phyloP scores from a whole-genome alignment of 2,888 invertebrate species.

The Mactromeris polynyma region DNA sequence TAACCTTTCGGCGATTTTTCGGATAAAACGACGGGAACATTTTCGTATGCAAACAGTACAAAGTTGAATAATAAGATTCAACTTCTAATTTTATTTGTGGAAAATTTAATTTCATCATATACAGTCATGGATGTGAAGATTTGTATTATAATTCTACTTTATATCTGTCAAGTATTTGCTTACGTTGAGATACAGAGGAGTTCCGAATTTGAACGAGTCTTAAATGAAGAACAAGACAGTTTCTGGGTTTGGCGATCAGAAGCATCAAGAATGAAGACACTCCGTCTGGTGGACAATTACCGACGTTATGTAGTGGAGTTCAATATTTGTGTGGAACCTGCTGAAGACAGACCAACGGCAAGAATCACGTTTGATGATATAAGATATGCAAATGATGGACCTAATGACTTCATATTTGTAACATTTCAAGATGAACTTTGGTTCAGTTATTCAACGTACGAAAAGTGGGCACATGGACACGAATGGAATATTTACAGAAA shows the following conservation, averaged over 20 bases:
- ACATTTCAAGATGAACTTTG: conserved; percentile 43
- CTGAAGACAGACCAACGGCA: conserved; percentile 24
- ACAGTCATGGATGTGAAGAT: conserved; percentile 9
- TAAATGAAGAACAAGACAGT: conserved; percentile 27
- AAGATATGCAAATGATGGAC: conserved; percentile 63
- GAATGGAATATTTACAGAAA: conserved; percentile 67
- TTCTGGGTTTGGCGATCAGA: conserved; percentile 63
- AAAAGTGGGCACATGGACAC: conserved; percentile 62
- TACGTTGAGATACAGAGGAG: conserved; percentile 63
- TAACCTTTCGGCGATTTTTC: not conserved
- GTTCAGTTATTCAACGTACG: conserved; percentile 37
- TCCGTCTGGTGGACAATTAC: conserved; percentile 48
- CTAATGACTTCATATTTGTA: conserved; percentile 49
- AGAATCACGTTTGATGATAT: conserved; percentile 52
- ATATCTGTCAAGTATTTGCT: conserved; percentile 1
- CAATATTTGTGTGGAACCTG: conserved; percentile 52
- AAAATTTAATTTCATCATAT: not conserved
- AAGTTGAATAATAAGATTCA: too few species aligned
- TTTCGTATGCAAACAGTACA: not conserved
- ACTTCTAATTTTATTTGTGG: too few species aligned
- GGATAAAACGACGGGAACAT: not conserved
- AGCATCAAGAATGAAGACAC: conserved; percentile 50
- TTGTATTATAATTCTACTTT: not conserved
- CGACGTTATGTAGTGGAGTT: conserved; percentile 46
- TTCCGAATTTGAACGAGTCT: conserved; percentile 51